Evolutionary conservation across 1,140 invertebrate species (phyloP).

Genomic region (Venustaconcha ellipsiformis): DNA sequence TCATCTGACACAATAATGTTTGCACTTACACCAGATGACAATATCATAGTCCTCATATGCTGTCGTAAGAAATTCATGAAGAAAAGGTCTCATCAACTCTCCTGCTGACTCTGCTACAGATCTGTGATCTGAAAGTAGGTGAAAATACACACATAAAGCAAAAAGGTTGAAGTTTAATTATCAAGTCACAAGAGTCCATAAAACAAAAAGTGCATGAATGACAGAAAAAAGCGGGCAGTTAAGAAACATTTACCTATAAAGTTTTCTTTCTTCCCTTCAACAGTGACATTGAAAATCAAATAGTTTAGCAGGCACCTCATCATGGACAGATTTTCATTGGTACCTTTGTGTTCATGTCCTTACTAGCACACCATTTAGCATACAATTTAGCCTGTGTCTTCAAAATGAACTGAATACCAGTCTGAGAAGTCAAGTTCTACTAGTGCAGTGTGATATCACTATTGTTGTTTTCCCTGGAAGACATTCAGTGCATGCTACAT

Average conservation of each 20-base stretch:
- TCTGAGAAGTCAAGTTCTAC: no score
- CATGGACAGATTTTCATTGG: no score
- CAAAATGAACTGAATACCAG: no score
- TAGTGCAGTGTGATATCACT: no score
- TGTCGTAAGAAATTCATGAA: slow-evolving; percentile 94
- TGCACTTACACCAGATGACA: slow-evolving; percentile 73
- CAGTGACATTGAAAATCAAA: no score
- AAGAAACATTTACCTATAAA: neutral
- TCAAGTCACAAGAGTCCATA: no score
- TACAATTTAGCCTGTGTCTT: no score
- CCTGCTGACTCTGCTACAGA: slow-evolving; percentile 88
- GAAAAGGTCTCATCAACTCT: slow-evolving; percentile 94
- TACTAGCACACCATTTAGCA: no score
- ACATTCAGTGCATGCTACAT: no score
- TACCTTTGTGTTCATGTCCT: no score
- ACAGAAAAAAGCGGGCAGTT: neutral
- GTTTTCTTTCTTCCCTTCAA: neutral
- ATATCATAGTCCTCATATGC: slow-evolving; percentile 83
- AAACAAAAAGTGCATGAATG: neutral
- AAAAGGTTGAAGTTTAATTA: neutral
- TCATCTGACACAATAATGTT: neutral
- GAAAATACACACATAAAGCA: neutral
- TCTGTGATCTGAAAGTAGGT: slow-evolving; percentile 80
- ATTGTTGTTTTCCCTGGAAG: no score
- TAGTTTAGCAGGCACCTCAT: no score